These are phyloP conservation scores for Pterobdella sp. DNA, from an alignment of 2,888 invertebrate species.

Conservation along the genomic window DNA sequence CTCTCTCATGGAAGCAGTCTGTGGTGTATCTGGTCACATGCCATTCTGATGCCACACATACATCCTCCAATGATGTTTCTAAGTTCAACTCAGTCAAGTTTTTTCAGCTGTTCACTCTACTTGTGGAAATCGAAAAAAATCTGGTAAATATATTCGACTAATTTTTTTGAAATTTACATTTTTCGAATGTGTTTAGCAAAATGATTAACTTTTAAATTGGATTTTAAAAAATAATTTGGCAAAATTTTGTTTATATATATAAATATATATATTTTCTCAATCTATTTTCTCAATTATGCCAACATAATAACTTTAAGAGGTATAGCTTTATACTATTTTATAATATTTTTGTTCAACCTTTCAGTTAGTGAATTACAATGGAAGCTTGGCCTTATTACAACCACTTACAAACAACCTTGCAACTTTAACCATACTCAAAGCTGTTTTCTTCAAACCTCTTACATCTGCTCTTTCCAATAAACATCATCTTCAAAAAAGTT, in stretches of 20 bases:
- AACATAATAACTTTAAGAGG: neutral
- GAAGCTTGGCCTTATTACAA: constrained; percentile 5
- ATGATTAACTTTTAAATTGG: neutral
- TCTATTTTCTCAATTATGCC: neutral
- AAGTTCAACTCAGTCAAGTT: neutral
- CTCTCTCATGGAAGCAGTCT: constrained; percentile 25
- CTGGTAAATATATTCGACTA: no score
- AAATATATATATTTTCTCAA: neutral
- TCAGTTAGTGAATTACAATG: constrained; percentile 9
- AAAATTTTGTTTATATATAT: neutral
- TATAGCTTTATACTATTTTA: neutral
- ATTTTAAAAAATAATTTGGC: neutral
- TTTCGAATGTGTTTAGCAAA: no score
- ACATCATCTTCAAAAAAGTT: neutral
- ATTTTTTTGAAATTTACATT: no score
- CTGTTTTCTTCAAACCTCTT: neutral
- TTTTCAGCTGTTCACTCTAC: constrained; percentile 20
- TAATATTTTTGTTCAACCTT: neutral
- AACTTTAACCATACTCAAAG: constrained; percentile 11
- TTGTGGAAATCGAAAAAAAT: constrained; percentile 26
- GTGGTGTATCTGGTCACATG: constrained; percentile 19
- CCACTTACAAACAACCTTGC: constrained; percentile 10
- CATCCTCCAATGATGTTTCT: neutral
- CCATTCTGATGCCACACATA: neutral
- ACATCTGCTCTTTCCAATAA: neutral